A percentile compares a stretch with the other conserved stretches of the same genome.
These are phyloP conservation scores for Latheticus oryzae DNA, from an alignment of 2,888 invertebrate genomes.

Conservation along the genomic window DNA sequence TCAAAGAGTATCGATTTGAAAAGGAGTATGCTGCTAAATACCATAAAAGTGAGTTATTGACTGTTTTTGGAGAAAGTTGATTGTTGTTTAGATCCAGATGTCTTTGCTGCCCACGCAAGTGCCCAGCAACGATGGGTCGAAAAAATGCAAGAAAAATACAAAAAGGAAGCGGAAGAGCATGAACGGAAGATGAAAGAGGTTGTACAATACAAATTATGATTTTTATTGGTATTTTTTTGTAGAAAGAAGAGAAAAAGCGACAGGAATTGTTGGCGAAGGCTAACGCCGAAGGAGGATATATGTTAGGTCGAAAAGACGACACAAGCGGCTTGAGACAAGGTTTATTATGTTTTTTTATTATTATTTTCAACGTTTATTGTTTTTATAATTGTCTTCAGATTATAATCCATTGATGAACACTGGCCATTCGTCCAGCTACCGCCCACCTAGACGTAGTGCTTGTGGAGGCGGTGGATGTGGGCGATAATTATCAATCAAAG, in stretches of 20 bases:
- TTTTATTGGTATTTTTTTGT: constrained; percentile 37
- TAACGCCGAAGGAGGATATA: constrained; percentile 2
- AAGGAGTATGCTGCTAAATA: constrained; percentile 61
- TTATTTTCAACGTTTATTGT: constrained; percentile 3
- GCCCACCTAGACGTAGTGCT: constrained; percentile 49
- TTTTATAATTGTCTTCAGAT: constrained; percentile 41
- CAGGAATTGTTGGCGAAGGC: constrained; percentile 44
- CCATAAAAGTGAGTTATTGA: constrained; percentile 59
- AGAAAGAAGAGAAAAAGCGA: constrained; percentile 52
- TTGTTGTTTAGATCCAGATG: constrained; percentile 60
- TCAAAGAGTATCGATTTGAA: constrained; percentile 56
- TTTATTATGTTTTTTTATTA: constrained; percentile 1
- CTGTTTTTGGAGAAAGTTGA: constrained; percentile 12
- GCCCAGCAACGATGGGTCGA: constrained; percentile 59
- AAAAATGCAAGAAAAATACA: constrained; percentile 62
- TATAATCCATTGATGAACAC: constrained; percentile 52
- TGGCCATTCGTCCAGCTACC: constrained; percentile 50
- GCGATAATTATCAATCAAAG: constrained; percentile 21
- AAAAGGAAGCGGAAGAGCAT: constrained; percentile 51
- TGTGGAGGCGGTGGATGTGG: constrained; percentile 53
- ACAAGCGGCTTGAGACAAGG: constrained; percentile 19
- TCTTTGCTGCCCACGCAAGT: constrained; percentile 53
- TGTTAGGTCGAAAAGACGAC: constrained; percentile 28
- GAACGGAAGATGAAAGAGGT: constrained; percentile 58
- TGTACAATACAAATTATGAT: too few species aligned